Evolutionary conservation across 1,140 invertebrate species (phyloP).

Genomic region (Meteorus sp.): DNA sequence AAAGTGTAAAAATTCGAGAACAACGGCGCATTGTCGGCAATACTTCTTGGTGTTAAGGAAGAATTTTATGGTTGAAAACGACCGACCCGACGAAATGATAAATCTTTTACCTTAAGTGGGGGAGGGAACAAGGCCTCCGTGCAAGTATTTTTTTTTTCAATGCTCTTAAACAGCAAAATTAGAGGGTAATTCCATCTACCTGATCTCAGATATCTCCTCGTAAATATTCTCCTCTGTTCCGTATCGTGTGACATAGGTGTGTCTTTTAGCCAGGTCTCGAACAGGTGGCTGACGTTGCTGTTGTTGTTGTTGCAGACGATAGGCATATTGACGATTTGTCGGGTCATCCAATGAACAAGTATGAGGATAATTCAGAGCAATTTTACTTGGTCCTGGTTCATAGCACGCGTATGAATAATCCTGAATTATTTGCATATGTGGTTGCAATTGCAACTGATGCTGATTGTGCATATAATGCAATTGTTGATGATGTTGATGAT

Average conservation of each 20-base stretch:
- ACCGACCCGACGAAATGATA: neutral
- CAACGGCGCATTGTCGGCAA: neutral
- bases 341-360: constrained; percentile 44
- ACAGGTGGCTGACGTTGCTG: constrained; percentile 46
- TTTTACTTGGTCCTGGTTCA: constrained; percentile 65
- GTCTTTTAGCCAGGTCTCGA: constrained; percentile 54
- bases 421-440: constrained; percentile 33
- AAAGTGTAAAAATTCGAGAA: constrained; percentile 8
- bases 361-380: constrained; percentile 51
- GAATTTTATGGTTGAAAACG: no score
- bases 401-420: constrained; percentile 82
- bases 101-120: neutral
- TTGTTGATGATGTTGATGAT: constrained; percentile 11
- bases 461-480: constrained; percentile 50
- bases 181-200: constrained; percentile 43
- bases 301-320: constrained; percentile 47
- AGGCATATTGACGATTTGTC: neutral
- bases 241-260: constrained; percentile 76
- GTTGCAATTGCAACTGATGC: constrained; percentile 19
- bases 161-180: no score
- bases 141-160: neutral
- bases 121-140: neutral
- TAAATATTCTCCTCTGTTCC: constrained; percentile 86
- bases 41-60: constrained; percentile 11
- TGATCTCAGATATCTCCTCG: constrained; percentile 74